Percentiles rank a stretch among this genome's conserved stretches.
These are phyloP conservation scores for Condylostylus longicornis DNA, from an alignment of 1,140 invertebrate genomes.

Conservation along the genomic window DNA sequence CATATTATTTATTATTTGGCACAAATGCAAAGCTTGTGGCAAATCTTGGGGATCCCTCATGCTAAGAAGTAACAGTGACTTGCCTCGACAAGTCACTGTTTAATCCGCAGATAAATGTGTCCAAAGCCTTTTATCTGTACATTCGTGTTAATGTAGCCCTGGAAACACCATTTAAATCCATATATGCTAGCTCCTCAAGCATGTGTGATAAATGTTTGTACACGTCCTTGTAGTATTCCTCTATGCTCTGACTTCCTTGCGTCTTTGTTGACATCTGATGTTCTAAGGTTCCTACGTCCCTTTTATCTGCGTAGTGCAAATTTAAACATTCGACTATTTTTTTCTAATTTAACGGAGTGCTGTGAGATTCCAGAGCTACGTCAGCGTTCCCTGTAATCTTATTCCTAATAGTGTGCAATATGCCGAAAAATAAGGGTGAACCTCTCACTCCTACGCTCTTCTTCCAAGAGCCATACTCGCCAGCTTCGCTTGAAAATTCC, in stretches of 20 bases:
- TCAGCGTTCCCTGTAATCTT: conserved; percentile 9
- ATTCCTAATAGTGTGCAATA: conserved; percentile 8
- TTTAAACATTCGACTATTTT: conserved; percentile 6
- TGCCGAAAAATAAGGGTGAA: conserved; percentile 10
- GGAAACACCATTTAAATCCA: neutral
- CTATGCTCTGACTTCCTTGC: conserved; percentile 1
- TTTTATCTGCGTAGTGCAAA: conserved; percentile 10
- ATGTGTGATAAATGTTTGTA: too few species aligned
- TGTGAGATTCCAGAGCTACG: conserved; percentile 9
- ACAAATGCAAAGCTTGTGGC: neutral
- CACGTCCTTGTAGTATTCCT: too few species aligned
- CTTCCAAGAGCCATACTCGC: conserved; percentile 4
- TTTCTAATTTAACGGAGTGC: conserved; percentile 9
- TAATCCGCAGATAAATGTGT: neutral
- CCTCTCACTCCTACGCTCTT: conserved; percentile 7
- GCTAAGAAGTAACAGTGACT: neutral
- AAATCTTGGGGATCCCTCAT: neutral
- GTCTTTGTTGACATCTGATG: conserved; percentile 9
- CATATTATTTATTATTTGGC: neutral
- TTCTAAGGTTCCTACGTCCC: conserved; percentile 8
- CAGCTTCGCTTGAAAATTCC: conserved; percentile 3
- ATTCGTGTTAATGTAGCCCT: neutral
- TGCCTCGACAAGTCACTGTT: too few species aligned
- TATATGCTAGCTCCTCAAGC: neutral
- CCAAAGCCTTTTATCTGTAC: neutral